A percentile compares a stretch with the other conserved stretches of the same genome.
These are phyloP conservation scores for Drosophila rellima DNA, from an alignment of 2,888 invertebrate genomes.

Conservation along the genomic window DNA sequence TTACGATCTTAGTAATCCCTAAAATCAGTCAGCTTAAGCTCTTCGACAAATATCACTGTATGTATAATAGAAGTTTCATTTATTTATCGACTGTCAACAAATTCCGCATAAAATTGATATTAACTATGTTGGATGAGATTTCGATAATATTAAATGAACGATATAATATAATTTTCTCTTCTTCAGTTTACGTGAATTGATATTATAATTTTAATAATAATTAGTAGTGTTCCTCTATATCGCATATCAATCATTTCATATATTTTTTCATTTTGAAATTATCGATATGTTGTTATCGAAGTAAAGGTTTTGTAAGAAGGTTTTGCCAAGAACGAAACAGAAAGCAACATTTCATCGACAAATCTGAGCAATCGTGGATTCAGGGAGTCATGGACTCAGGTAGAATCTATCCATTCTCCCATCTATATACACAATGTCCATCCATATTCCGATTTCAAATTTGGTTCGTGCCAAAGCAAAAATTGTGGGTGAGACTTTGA, in stretches of 20 bases:
- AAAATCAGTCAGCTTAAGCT: not conserved
- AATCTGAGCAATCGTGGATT: conserved; percentile 4
- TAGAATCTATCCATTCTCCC: conserved; percentile 1
- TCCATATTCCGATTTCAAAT: conserved; percentile 46
- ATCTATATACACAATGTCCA: conserved; percentile 28
- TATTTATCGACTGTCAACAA: too few species aligned
- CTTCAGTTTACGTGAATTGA: too few species aligned
- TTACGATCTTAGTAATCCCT: not conserved
- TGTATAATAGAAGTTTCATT: not conserved
- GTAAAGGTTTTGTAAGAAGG: not conserved
- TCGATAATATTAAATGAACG: too few species aligned
- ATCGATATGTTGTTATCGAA: not conserved
- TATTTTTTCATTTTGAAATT: not conserved
- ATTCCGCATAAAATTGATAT: too few species aligned
- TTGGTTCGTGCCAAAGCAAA: conserved; percentile 47
- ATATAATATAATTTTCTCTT: not conserved
- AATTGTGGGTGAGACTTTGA: conserved; percentile 4
- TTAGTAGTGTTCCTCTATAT: not conserved
- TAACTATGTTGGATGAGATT: too few species aligned
- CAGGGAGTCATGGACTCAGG: conserved; percentile 1
- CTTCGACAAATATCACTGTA: not conserved
- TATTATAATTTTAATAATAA: too few species aligned
- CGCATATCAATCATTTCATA: not conserved
- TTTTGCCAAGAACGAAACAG: conserved; percentile 26
- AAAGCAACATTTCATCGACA: conserved; percentile 11